Conservation (phyloP, 1,140 invertebrate genomes). For the Leptinotarsa undecemlineata region DNA sequence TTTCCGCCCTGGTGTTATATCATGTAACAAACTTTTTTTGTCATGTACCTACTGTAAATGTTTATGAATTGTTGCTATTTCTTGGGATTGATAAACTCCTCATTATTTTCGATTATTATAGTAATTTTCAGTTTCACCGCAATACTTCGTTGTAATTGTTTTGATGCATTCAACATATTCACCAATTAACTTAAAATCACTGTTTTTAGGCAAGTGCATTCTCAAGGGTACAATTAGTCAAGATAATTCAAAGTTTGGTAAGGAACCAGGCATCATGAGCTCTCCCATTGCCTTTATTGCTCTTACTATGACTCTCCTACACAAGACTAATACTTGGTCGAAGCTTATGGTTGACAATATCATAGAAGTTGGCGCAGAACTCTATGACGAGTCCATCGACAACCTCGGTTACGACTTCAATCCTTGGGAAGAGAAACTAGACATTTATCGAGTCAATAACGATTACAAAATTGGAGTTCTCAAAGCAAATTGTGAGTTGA, state of each 20-base stretch:
- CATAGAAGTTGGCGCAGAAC: slow-evolving; percentile 39
- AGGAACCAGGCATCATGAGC: slow-evolving; percentile 54
- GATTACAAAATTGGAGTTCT: slow-evolving; percentile 55
- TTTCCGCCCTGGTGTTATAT: too few species aligned
- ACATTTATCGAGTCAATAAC: slow-evolving; percentile 50
- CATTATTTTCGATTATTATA: too few species aligned
- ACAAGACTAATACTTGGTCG: slow-evolving; percentile 58
- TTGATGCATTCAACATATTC: too few species aligned
- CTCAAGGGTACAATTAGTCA: slow-evolving; percentile 53
- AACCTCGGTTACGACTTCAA: slow-evolving; percentile 58
- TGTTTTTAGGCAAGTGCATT: slow-evolving; percentile 37
- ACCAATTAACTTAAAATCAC: too few species aligned
- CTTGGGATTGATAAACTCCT: too few species aligned
- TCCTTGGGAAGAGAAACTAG: slow-evolving; percentile 58
- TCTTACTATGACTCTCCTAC: slow-evolving; percentile 56
- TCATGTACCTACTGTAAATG: too few species aligned
- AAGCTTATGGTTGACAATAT: slow-evolving; percentile 59
- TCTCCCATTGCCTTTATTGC: slow-evolving; percentile 56
- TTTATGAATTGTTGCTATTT: too few species aligned
- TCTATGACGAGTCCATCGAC: slow-evolving; percentile 46
- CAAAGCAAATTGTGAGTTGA: slow-evolving; percentile 55
- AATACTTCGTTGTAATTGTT: too few species aligned
- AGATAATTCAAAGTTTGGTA: slow-evolving; percentile 54
- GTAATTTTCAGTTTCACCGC: too few species aligned
- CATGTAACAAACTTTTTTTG: too few species aligned